Evolutionary conservation across 2,888 invertebrate species (phyloP), one percentile per base, ranked within the genome.

Genomic region (Caenorhabditis wallacei): DNA sequence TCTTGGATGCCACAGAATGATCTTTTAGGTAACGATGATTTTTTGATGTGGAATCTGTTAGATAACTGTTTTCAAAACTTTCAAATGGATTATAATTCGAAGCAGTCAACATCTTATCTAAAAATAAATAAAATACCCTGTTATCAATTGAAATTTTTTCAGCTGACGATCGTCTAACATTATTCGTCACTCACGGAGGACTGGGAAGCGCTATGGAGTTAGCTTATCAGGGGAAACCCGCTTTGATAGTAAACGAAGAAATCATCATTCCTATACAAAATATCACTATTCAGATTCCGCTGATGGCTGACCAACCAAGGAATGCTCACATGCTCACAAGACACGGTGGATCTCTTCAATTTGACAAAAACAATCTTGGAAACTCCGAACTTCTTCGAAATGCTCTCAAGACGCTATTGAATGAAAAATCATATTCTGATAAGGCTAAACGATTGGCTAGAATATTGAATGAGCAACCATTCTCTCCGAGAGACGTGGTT

Each of bases 1-100:
- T 80, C 40, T 10, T 83, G 83, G 83, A 80, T 83, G 79, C 83
- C 83, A 35, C 83, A 83, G 30, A 80, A 78, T 71, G 83, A 80
- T 56, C 24, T 83, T 16, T 43, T 83, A n/a, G 82, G 82, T 82
- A 18, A 51, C 30, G 11, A 35, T 26, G 5, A 24, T 63, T 59
- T 40, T 26, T 46, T 13, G 8, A 26, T 3, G 22, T 35, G 16
- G 22, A 11, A 1, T 24, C 40, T 40, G n/a, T n/a, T n/a, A n/a
- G n/a, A n/a, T n/a, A n/a, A n/a, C n/a, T n/a, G n/a, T n/a, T n/a
- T n/a, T n/a, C n/a, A n/a, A n/a, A n/a, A n/a, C n/a, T 35, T 35
- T 35, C 35, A 35, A 35, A 35, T 35, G 35, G 10, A n/a, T n/a
- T 35, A 35, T 10, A 35, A 10, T 7, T 10, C 10, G 35, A 35